Conservation (phyloP, 2,797 vertebrate species). For the Enteromius thamalakanensis region DNA sequence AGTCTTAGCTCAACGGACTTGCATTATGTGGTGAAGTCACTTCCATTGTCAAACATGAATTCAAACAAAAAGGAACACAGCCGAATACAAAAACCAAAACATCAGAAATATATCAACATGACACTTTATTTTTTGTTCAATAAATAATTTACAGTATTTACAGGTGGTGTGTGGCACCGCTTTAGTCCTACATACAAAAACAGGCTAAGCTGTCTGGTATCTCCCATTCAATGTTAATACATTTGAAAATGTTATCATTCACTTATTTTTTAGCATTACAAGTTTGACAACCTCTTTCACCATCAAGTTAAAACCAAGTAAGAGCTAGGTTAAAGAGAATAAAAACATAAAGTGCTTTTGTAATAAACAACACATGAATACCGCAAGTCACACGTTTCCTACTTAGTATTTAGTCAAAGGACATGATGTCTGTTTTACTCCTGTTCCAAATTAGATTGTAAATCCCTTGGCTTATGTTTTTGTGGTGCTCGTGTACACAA, state of each 20-base stretch:
- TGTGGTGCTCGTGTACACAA: slow-evolving; percentile 72
- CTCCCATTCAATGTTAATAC: slow-evolving; percentile 63
- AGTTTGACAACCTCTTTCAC: slow-evolving; percentile 64
- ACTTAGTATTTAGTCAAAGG: slow-evolving; percentile 48
- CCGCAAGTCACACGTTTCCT: slow-evolving; percentile 59
- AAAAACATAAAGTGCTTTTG: slow-evolving; percentile 84
- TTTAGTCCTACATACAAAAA: slow-evolving; percentile 78
- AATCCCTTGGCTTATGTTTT: slow-evolving; percentile 40
- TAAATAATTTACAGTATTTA: slow-evolving; percentile 99
- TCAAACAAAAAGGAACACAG: background rate
- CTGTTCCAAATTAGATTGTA: slow-evolving; percentile 26
- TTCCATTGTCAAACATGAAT: background rate
- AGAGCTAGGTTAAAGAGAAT: slow-evolving; percentile 70
- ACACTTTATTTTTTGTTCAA: slow-evolving; percentile 84
- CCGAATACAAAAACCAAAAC: slow-evolving; percentile 45
- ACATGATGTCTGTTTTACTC: slow-evolving; percentile 49
- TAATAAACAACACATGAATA: slow-evolving; percentile 75
- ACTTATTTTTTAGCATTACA: slow-evolving; percentile 62
- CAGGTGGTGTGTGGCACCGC: slow-evolving; percentile 80
- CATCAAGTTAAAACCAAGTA: slow-evolving; percentile 68
- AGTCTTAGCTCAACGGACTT: slow-evolving; percentile 20
- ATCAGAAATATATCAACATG: slow-evolving; percentile 69
- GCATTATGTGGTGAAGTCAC: background rate
- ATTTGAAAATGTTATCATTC: slow-evolving; percentile 52
- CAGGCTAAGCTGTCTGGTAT: slow-evolving; percentile 76